A percentile compares a stretch with the other conserved stretches of the same genome.
Conservation (phyloP, 64 coral and sea anemone species). For the Actinia tenebrosa region DNA sequence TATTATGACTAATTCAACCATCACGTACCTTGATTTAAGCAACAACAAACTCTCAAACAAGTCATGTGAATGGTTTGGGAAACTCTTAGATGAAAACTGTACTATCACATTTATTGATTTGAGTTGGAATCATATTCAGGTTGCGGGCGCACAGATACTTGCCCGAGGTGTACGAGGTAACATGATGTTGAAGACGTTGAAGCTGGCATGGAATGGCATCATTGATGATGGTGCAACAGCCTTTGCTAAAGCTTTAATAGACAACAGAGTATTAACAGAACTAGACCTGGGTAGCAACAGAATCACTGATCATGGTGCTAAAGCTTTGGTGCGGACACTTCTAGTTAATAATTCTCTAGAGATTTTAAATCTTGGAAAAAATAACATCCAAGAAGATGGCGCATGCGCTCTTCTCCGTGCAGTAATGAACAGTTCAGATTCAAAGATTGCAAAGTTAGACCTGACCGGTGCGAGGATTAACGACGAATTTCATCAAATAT, state of each 20-base stretch:
- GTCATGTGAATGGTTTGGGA: conserved; percentile 62
- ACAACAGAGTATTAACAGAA: conserved; percentile 51
- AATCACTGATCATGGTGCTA: conserved; percentile 46
- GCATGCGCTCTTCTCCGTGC: conserved; percentile 59
- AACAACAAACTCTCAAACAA: conserved; percentile 71
- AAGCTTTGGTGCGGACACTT: conserved; percentile 37
- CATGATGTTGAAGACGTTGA: conserved; percentile 76
- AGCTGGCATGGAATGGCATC: conserved; percentile 90
- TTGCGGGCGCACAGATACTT: conserved; percentile 45
- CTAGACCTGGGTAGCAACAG: conserved; percentile 79
- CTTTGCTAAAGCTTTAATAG: conserved; percentile 42
- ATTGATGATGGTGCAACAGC: conserved; percentile 55
- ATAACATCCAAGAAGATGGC: conserved; percentile 70
- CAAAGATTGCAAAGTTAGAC: conserved; percentile 56
- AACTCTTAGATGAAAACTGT: conserved; percentile 71
- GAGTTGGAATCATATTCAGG: conserved; percentile 90
- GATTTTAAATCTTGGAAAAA: conserved; percentile 55
- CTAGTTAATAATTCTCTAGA: conserved; percentile 59
- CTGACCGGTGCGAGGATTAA: conserved; percentile 44
- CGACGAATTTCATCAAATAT: conserved; percentile 51
- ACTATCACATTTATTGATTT: conserved; percentile 60
- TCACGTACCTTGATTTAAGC: conserved; percentile 69
- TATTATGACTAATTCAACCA: conserved; percentile 51
- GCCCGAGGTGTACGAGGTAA: conserved; percentile 72
- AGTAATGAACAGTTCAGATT: conserved; percentile 57